Percentiles rank a stretch among this genome's conserved stretches.
Evolutionary conservation across 2,113 vertebrate genomes (phyloP).

Genomic region (Phalacrocorax carbo): DNA sequence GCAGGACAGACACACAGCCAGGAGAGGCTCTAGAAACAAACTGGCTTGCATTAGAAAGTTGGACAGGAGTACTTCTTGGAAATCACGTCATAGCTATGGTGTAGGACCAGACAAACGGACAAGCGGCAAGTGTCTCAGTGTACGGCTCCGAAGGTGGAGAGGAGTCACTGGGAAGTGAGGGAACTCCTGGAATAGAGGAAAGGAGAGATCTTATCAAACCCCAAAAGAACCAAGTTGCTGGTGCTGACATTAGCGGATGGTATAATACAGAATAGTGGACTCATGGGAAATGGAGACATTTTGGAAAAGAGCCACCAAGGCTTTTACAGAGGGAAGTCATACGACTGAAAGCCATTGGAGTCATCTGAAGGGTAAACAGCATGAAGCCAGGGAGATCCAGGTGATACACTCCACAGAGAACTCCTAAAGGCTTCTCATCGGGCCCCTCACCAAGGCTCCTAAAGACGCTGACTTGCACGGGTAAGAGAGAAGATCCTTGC

Average conservation of each 20-base stretch:
- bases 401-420: background rate
- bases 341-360: background rate
- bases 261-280: background rate
- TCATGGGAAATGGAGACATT: background rate
- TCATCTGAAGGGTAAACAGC: background rate
- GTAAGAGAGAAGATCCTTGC: background rate
- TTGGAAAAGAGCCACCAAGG: background rate
- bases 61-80: background rate
- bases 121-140: background rate
- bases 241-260: background rate
- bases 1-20: background rate
- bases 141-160: background rate
- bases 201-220: background rate
- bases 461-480: background rate
- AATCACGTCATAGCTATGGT: fast-evolving
- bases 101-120: background rate
- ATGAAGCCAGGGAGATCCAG: background rate
- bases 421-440: background rate
- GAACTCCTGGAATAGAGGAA: background rate
- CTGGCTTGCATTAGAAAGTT: background rate
- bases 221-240: background rate
- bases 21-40: background rate
- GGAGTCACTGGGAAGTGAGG: background rate
- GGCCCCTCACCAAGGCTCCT: background rate
- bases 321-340: background rate